phyloP scores from a whole-genome alignment of 2,113 vertebrate species.

The Leiothrix lutea region DNA sequence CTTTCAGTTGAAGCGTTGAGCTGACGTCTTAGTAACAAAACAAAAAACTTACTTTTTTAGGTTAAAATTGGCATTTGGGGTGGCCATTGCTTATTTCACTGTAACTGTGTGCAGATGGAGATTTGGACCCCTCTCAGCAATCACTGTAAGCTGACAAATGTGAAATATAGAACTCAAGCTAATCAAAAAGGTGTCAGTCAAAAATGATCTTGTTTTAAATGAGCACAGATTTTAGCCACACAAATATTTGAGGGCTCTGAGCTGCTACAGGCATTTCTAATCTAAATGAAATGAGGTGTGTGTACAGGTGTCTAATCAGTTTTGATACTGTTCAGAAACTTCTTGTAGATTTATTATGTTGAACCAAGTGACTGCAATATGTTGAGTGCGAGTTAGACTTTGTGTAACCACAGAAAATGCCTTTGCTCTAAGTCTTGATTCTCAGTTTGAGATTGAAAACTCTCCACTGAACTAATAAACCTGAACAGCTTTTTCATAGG shows the following conservation, averaged over 20 bases:
- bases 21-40: not conserved
- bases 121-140: not conserved
- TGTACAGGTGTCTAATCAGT: not conserved
- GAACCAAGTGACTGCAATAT: constrained; percentile 1
- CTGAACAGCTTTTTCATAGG: not conserved
- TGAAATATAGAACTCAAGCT: not conserved
- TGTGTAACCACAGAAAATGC: not conserved
- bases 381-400: not conserved
- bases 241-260: not conserved
- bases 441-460: not conserved
- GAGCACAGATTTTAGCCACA: not conserved
- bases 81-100: not conserved
- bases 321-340: constrained; percentile 11
- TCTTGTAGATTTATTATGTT: not conserved
- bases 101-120: not conserved
- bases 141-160: not conserved
- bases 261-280: not conserved
- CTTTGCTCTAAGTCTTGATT: not conserved
- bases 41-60: not conserved
- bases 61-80: not conserved
- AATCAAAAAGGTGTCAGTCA: not conserved
- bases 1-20: not conserved
- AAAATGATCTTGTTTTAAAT: not conserved
- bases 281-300: constrained; percentile 6
- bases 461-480: not conserved